Base-by-base conservation (phyloP, 2,888 invertebrate genomes). In the Philereme transversata region DNA sequence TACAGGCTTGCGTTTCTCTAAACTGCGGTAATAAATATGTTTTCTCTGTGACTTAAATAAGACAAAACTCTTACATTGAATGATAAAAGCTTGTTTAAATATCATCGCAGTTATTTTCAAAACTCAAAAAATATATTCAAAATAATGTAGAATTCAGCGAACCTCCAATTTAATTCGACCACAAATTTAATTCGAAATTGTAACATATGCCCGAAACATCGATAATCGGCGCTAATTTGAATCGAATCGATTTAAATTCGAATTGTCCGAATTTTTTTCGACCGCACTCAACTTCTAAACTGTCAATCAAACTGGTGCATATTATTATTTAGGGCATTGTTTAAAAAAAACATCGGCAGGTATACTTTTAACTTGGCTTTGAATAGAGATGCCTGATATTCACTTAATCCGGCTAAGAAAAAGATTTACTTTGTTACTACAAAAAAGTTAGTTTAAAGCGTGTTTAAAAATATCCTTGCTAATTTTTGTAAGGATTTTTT, bases 171-270 rank as follows among this genome's bases (percentile, higher is more conserved):
- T 68, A 33, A 61, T 60, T 57, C 63, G 43, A 74, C 75, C 77
- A 70, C 76, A 75, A 72, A 73, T 72, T 71, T 76, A 75, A 76
- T 80, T 79, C 77, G 71, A 71, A 74, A 79, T 78, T 77, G 75
- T 72, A 88, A 86, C 90, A 90, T 90, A 90, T 88, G 90, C 88
- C 88, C 90, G 81, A 77, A 74, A 83, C 82, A 77, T 82, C 85
- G 84, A 88, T 91, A 90, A 91, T 90, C 85, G 83, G 65, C 77
- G 75, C 87, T 90, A 90, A 91, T 91, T 91, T 84, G 86, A 84
- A 84, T 77, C 86, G 79, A 85, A 81, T 77, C 67, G 69, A 66
- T 69, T 70, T 67, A 68, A 70, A 64, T 65, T 54, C 55, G 61
- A 62, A 68, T 68, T 70, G 69, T 70, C 69, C 65, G 71, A 70